These are phyloP conservation scores for Drosophila eugracilis DNA, from an alignment of 1,140 invertebrate species.

Conservation along the genomic window DNA sequence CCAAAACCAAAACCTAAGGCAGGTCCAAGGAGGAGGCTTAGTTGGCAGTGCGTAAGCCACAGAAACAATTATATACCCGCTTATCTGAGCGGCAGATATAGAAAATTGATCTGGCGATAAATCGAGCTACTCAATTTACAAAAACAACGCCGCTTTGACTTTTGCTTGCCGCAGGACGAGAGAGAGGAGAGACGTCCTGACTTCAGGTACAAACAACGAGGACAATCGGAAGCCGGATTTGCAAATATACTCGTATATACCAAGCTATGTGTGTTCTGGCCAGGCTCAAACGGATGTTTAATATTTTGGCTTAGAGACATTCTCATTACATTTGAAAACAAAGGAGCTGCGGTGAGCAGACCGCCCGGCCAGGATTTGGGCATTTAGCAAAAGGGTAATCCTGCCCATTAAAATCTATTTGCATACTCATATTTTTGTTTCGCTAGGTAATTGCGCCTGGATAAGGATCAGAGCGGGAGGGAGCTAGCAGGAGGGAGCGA, in stretches of 20 bases:
- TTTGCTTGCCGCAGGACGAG: slow-evolving; percentile 38
- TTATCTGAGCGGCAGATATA: slow-evolving; percentile 78
- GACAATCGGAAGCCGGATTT: slow-evolving; percentile 79
- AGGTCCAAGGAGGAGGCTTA: too few relatives aligned
- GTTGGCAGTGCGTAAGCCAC: slow-evolving; percentile 42
- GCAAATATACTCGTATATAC: slow-evolving; percentile 16
- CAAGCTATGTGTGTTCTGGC: slow-evolving; percentile 8
- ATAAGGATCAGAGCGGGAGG: slow-evolving; percentile 63
- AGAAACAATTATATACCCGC: slow-evolving; percentile 60
- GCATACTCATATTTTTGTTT: slow-evolving; percentile 82
- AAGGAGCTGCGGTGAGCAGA: slow-evolving; percentile 41
- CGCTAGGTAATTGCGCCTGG: slow-evolving; percentile 79
- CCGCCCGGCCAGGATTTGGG: slow-evolving; percentile 66
- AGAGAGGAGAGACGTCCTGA: slow-evolving; percentile 37
- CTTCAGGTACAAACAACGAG: slow-evolving; percentile 67
- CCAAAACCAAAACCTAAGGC: slow-evolving; percentile 10
- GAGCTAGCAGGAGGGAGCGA: slow-evolving; percentile 4
- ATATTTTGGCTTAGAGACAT: slow-evolving; percentile 84
- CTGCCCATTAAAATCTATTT: slow-evolving; percentile 83
- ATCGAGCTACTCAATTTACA: slow-evolving; percentile 81
- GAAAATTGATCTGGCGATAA: slow-evolving; percentile 81
- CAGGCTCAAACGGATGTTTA: slow-evolving; percentile 76
- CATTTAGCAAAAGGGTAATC: slow-evolving; percentile 83
- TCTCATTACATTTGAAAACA: slow-evolving; percentile 83
- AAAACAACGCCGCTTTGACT: slow-evolving; percentile 79